phyloP scores from a whole-genome alignment of 2,797 vertebrate genomes.

The Urocyon cinereoargenteus region DNA sequence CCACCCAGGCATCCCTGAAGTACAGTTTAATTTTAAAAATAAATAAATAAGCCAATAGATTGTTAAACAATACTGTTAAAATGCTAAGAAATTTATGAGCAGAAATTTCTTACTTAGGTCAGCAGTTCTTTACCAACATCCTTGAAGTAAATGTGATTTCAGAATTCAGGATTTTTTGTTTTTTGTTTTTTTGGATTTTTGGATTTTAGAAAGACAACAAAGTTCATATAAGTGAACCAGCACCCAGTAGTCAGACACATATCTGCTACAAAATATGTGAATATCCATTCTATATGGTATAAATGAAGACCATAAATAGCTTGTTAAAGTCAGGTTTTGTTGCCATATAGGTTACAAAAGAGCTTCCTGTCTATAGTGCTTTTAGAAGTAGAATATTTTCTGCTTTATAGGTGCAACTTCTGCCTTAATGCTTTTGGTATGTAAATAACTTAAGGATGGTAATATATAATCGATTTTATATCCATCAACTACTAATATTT shows the following conservation, averaged over 20 bases:
- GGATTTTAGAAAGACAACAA: constrained; percentile 36
- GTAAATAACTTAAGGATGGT: background rate
- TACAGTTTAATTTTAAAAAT: background rate
- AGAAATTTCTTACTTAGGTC: background rate
- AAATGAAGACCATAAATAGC: constrained; percentile 7
- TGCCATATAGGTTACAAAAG: background rate
- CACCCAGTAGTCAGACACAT: background rate
- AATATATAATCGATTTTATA: constrained; percentile 23
- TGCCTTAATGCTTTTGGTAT: constrained; percentile 28
- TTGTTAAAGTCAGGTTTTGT: background rate
- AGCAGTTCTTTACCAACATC: background rate
- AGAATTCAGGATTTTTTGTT: background rate
- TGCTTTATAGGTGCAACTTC: constrained; percentile 31
- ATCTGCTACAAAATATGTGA: background rate
- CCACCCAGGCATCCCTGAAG: background rate
- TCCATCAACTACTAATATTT: constrained; percentile 33
- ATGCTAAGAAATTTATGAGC: background rate
- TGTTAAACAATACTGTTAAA: constrained; percentile 28
- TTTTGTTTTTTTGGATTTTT: background rate
- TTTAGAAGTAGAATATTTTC: constrained; percentile 53
- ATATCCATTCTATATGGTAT: background rate
- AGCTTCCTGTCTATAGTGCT: constrained; percentile 22
- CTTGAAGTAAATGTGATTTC: constrained; percentile 33
- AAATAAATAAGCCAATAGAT: background rate
- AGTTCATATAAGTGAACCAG: background rate